phyloP scores from a whole-genome alignment of 2,888 invertebrate genomes.

The Pyrochroa serraticornis region DNA sequence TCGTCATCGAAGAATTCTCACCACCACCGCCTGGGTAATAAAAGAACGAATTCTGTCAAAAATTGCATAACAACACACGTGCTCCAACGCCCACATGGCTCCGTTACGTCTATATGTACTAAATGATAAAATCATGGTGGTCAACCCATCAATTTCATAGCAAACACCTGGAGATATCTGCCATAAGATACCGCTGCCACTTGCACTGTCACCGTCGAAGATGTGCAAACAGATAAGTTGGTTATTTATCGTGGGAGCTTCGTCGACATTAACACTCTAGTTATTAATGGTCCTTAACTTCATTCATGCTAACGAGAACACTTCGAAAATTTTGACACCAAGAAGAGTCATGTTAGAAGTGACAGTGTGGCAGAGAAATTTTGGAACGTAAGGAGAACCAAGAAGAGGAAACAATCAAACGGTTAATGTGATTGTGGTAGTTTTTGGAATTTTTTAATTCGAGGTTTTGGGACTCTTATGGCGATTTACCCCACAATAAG shows the following conservation, averaged over 20 bases:
- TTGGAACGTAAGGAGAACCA: too few relatives aligned
- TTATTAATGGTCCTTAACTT: slow-evolving; percentile 2
- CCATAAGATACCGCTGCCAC: slow-evolving; percentile 13
- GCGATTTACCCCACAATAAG: too few relatives aligned
- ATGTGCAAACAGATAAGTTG: slow-evolving; percentile 5
- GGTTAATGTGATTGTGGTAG: too few relatives aligned
- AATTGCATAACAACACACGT: slow-evolving; percentile 2
- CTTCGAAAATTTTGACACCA: too few relatives aligned
- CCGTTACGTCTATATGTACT: slow-evolving; percentile 5
- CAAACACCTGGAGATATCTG: not conserved
- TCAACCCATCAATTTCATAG: slow-evolving; percentile 2
- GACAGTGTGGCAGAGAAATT: too few relatives aligned
- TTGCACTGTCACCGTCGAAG: slow-evolving; percentile 4
- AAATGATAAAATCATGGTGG: slow-evolving; percentile 6
- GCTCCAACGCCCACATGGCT: not conserved
- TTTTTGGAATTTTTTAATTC: too few relatives aligned
- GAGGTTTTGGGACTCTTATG: too few relatives aligned
- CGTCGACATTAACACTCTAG: slow-evolving; percentile 2
- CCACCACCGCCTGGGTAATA: not conserved
- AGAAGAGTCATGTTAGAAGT: too few relatives aligned
- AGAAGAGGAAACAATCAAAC: too few relatives aligned
- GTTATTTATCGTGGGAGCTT: slow-evolving; percentile 8
- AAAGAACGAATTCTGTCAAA: not conserved
- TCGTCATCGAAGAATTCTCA: slow-evolving; percentile 14
- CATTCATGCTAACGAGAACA: not conserved